phyloP scores from a whole-genome alignment of 92 coral and sea anemone species.

The Muricea muricata region DNA sequence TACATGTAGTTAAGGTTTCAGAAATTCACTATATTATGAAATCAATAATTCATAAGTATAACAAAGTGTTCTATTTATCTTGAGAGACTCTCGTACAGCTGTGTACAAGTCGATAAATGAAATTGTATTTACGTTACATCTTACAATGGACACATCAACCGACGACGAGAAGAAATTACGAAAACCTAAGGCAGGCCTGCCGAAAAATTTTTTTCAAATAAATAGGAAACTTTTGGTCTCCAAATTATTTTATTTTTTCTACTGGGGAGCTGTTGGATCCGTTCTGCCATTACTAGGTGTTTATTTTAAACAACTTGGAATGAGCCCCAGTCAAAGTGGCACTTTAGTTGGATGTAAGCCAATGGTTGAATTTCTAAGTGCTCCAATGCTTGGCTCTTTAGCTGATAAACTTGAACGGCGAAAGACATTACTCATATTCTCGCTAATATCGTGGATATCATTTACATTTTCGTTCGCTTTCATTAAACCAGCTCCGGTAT shows the following conservation, averaged over 20 bases:
- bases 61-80: neutral
- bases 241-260: conserved; percentile 94
- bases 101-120: neutral
- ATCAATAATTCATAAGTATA: neutral
- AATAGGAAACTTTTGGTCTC: conserved; percentile 88
- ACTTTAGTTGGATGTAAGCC: conserved; percentile 96
- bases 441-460: conserved; percentile 89
- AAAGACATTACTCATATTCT: conserved; percentile 82
- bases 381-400: conserved; percentile 88
- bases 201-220: conserved; percentile 49
- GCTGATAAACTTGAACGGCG: conserved; percentile 94
- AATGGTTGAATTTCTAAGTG: conserved; percentile 98
- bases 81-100: neutral
- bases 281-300: conserved; percentile 98
- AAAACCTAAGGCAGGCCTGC: neutral
- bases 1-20: too few relatives aligned
- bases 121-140: neutral
- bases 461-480: conserved; percentile 96
- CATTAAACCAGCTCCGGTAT: conserved; percentile 98
- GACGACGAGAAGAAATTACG: neutral
- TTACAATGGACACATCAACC: conserved; percentile 7
- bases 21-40: neutral
- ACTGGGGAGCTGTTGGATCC: conserved; percentile 99
- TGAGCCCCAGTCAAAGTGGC: conserved; percentile 96
- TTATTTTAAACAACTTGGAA: conserved; percentile 97